A percentile compares a stretch with the other conserved stretches of the same genome.
Evolutionary conservation across 2,113 vertebrate genomes (phyloP).

Genomic region (Dasyornis broadbenti): DNA sequence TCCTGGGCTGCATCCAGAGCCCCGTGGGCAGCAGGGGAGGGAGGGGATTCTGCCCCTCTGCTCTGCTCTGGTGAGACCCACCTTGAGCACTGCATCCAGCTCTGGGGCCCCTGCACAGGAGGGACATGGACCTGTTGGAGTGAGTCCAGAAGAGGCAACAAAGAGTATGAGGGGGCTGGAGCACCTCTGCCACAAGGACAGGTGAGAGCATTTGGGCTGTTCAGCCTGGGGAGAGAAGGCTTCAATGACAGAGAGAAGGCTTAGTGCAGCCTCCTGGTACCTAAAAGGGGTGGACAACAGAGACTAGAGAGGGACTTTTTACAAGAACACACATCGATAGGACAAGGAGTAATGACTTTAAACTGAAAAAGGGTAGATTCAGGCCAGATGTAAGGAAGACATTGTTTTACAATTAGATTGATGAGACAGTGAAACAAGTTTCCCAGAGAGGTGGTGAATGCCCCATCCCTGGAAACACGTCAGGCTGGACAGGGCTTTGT

Average conservation of each 20-base stretch:
- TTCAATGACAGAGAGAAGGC: no score
- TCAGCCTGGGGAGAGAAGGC: not conserved
- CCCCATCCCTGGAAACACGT: not conserved
- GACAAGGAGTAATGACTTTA: not conserved
- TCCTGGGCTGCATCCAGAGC: not conserved
- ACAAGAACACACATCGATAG: not conserved
- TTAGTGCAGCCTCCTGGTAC: no score
- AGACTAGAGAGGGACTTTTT: not conserved
- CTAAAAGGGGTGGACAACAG: not conserved
- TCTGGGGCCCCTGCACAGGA: accelerated
- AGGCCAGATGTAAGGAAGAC: not conserved
- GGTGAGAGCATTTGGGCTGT: not conserved
- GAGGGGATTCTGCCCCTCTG: not conserved
- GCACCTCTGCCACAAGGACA: not conserved
- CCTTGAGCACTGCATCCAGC: not conserved
- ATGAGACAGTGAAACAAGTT: not conserved
- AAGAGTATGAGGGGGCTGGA: not conserved
- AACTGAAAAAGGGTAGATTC: not conserved
- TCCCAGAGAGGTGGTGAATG: not conserved
- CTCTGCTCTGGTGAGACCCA: not conserved
- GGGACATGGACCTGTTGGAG: accelerated
- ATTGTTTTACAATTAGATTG: not conserved
- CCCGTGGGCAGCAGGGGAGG: not conserved
- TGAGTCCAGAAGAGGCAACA: accelerated
- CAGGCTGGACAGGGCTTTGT: not conserved